phyloP scores from a whole-genome alignment of 1,140 invertebrate genomes.

The Drusus annulatus region DNA sequence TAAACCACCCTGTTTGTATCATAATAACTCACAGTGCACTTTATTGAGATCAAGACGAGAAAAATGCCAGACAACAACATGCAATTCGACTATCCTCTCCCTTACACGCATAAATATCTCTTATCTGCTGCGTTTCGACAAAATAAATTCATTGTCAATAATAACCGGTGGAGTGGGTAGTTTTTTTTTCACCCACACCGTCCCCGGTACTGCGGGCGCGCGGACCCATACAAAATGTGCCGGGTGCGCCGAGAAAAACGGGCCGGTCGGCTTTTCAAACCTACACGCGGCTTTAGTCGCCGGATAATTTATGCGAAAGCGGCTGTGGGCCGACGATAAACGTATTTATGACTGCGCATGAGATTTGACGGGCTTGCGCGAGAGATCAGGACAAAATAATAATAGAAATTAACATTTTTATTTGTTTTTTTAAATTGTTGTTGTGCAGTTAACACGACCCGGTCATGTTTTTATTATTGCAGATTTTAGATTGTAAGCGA shows the following conservation, averaged over 20 bases:
- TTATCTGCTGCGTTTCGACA: conserved; percentile 22
- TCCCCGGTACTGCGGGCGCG: not conserved
- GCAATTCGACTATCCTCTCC: not conserved
- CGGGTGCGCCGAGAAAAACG: conserved; percentile 24
- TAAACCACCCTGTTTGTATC: no score
- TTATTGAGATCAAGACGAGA: not conserved
- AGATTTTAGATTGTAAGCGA: no score
- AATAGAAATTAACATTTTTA: no score
- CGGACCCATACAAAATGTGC: not conserved
- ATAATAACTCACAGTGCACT: not conserved
- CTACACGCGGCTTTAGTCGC: conserved; percentile 4
- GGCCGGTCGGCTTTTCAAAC: conserved; percentile 22
- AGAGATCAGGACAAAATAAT: no score
- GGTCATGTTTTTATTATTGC: no score
- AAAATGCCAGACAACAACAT: not conserved
- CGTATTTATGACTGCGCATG: conserved; percentile 14
- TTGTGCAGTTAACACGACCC: no score
- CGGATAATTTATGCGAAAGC: conserved; percentile 9
- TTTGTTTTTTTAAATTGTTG: no score
- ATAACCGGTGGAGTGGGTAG: conserved; percentile 13
- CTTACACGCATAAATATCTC: conserved; percentile 6
- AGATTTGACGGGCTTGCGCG: conserved; percentile 1
- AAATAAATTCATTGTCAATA: conserved; percentile 37
- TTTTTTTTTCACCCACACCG: conserved; percentile 31
- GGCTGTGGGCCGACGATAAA: conserved; percentile 18